Evolutionary conservation across 2,797 vertebrate genomes (phyloP).

Genomic region (Acanthornis magna): DNA sequence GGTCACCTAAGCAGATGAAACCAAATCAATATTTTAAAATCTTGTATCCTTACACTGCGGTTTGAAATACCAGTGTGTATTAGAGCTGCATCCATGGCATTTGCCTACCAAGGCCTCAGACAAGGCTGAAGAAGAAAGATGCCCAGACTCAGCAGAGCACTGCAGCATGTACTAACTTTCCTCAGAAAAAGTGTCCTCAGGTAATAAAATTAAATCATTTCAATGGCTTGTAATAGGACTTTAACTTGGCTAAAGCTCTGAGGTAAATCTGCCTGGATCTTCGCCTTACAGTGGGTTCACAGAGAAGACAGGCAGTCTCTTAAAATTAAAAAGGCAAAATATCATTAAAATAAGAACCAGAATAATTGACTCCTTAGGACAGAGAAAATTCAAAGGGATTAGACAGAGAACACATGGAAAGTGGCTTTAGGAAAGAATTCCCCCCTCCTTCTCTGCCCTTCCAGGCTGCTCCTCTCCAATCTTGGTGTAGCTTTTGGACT

Average conservation of each 20-base stretch:
- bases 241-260: not conserved
- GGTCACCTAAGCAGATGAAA: not conserved
- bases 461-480: not conserved
- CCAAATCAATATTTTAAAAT: not conserved
- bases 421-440: not conserved
- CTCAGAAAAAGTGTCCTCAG: not conserved
- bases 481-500: not conserved
- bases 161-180: not conserved
- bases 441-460: not conserved
- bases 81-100: not conserved
- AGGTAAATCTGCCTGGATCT: not conserved
- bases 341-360: not conserved
- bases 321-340: conserved; percentile 26
- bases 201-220: conserved; percentile 51
- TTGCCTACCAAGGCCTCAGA: not conserved
- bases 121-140: not conserved
- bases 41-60: not conserved
- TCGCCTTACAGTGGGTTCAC: not conserved
- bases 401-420: not conserved
- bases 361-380: conserved; percentile 3
- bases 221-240: conserved; percentile 29
- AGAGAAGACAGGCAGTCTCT: not conserved
- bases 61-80: not conserved
- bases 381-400: not conserved
- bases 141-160: not conserved